Base-by-base conservation (phyloP, 2,113 vertebrate genomes). In the Piaya cayana region DNA sequence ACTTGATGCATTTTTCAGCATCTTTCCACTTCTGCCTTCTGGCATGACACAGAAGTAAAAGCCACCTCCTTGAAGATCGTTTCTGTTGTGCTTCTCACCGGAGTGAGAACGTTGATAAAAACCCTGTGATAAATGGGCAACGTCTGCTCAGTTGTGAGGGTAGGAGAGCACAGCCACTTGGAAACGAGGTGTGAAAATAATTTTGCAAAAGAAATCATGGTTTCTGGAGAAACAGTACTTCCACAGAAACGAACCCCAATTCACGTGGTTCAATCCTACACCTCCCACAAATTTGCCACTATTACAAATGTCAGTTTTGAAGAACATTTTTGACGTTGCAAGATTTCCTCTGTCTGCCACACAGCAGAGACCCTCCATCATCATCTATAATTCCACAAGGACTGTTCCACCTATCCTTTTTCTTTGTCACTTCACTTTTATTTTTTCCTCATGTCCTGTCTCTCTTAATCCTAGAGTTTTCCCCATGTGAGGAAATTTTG, bases 21-120 rank as follows among this genome's bases (percentile, higher is more conserved):
- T 34, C 85, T 92, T 95, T 81, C 88, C 56, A 90, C 92, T 97
- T 97, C 96, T 95, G 95, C 92, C 94, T 96, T 94, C 2, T 60
- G 82, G 47, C 32, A 43, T 10, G 82, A 95, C 96, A 88, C 75
- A 94, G 94, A 97, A 97, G 94, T 95, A 93, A 94, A 93, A 96
- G 78, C 34, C 0, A 0, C 32, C 78, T 74, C 60, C 49, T n/a
- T 72, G 67, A 94, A 72, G 63, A n/a, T 11, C 72, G 26, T 74
- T 85, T 86, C 49, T 91, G 74, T 49, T 71, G 18, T 34, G 43
- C 30, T 56, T 83, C 88, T 67, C 69, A 65, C 68, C 49, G 30
- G 29, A 21, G 30, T 32, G 30, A 83, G 47, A 85, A 78, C 13
- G 52, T 8, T 62, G 83, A 56, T 37, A 81, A 55, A 91, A 94